A percentile compares a stretch with the other conserved stretches of the same genome.
phyloP scores from a whole-genome alignment of 2,888 invertebrate genomes.

The Ennomos fuscantarius region DNA sequence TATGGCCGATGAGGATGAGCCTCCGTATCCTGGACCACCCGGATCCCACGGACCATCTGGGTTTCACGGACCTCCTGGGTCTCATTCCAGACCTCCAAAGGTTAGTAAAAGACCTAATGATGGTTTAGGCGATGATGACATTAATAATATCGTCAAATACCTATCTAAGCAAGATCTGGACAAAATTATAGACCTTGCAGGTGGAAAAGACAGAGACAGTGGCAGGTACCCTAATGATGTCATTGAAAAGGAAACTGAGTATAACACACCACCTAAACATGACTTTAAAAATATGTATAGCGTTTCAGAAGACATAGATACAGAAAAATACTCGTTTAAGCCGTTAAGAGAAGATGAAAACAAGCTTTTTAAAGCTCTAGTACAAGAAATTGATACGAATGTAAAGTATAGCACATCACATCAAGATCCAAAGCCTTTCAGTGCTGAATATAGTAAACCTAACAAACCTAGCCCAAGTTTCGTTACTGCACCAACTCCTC shows the following conservation, averaged over 20 bases:
- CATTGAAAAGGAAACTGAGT: slow-evolving; percentile 31
- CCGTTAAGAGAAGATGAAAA: slow-evolving; percentile 26
- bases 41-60: slow-evolving; percentile 5
- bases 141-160: slow-evolving; percentile 69
- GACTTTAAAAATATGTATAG: slow-evolving; percentile 38
- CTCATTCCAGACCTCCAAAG: slow-evolving; percentile 52
- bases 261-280: slow-evolving; percentile 32
- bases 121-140: slow-evolving; percentile 67
- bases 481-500: slow-evolving; percentile 21
- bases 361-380: slow-evolving; percentile 33
- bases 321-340: slow-evolving; percentile 20
- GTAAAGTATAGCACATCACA: slow-evolving; percentile 25
- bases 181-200: slow-evolving; percentile 67
- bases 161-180: slow-evolving; percentile 73
- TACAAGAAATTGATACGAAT: slow-evolving; percentile 35
- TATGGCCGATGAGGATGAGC: slow-evolving; percentile 35
- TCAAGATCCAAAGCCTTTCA: slow-evolving; percentile 21
- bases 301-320: slow-evolving; percentile 23
- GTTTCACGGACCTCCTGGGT: slow-evolving; percentile 17
- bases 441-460: slow-evolving; percentile 16
- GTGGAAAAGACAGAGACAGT: slow-evolving; percentile 47
- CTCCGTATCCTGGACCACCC: slow-evolving; percentile 19
- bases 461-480: slow-evolving; percentile 15
- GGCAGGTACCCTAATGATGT: slow-evolving; percentile 36
- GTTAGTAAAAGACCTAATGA: slow-evolving; percentile 67